Conservation (phyloP, 1,140 invertebrate species). For the Bombus pyrosoma region DNA sequence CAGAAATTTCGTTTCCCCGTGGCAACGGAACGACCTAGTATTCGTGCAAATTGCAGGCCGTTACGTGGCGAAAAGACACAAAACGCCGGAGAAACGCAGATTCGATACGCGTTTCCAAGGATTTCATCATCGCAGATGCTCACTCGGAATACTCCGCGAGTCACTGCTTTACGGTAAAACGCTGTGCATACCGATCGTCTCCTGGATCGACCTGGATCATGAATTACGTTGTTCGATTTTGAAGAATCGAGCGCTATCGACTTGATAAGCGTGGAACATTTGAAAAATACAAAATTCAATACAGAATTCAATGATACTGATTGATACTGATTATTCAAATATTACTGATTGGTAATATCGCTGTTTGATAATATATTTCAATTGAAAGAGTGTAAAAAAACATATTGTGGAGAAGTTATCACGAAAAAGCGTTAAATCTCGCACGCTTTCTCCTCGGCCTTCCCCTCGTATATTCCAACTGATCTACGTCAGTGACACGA, state of each 20-base stretch:
- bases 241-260: too few species aligned
- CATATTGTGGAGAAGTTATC: constrained; percentile 75
- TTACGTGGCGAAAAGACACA: constrained; percentile 44
- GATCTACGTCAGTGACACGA: constrained; percentile 71
- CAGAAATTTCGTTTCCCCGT: neutral
- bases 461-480: constrained; percentile 61
- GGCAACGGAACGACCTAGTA: neutral
- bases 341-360: too few species aligned
- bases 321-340: too few species aligned
- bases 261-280: too few species aligned
- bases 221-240: constrained; percentile 22
- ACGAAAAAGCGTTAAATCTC: constrained; percentile 75
- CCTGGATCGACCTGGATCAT: constrained; percentile 24
- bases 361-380: too few species aligned
- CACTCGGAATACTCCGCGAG: constrained; percentile 57
- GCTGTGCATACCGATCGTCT: constrained; percentile 45
- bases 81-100: constrained; percentile 51
- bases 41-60: constrained; percentile 32
- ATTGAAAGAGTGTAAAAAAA: too few species aligned
- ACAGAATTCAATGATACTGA: too few species aligned
- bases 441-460: constrained; percentile 75
- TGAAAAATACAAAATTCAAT: too few species aligned
- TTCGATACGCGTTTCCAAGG: constrained; percentile 49
- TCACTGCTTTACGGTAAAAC: constrained; percentile 50
- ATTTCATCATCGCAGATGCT: constrained; percentile 64